Evolutionary conservation across 2,888 invertebrate genomes (phyloP), one percentile per base, ranked within the genome.

Genomic region (Cinara cedri): DNA sequence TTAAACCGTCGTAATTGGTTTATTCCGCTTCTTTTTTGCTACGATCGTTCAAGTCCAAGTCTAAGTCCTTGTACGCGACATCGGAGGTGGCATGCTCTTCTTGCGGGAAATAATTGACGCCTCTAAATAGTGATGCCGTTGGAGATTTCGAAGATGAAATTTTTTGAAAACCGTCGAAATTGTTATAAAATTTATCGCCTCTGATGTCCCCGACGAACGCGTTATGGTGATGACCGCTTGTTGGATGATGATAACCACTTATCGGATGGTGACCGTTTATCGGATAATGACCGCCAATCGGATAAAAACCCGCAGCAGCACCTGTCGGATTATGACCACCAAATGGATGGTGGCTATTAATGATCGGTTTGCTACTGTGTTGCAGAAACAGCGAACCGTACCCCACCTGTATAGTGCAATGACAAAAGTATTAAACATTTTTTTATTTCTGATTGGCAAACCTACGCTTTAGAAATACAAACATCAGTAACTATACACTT

Each of bases 111-210:
- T 68, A 68, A 19, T 76, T 76, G 0, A 68, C 66, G 0, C 76
- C 76, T 10, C 65, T 65, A n/a, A 75, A 65, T 13, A 66, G 8
- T 10, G 76, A 49, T 14, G 26, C 4, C 4, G 26, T 6, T 4
- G 60, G 84, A n/a, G n/a, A n/a, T 10, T 81, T 82, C 1, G 85
- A 84, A 2, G 70, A 70, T 1, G 70, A 78, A 21, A 78, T 78
- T 16, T 78, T 34, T 62, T 78, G 68, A 21, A 49, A 78, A 0
- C 87, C 60, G 65, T 63, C 16, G n/a, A n/a, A 54, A 49, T 60
- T 10, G 1, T 14, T 51, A 49, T 51, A 51, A 51, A 68, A 68
- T 34, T 78, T 70, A 0, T 78, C 70, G 4, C 68, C 68, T 16
- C 78, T 60, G 34, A 75, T 75, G 44, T 75, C 74, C 9, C 74